A percentile compares a stretch with the other conserved stretches of the same genome.
These are phyloP conservation scores for Tetrao urogallus DNA, from an alignment of 2,113 vertebrate genomes.

Conservation along the genomic window DNA sequence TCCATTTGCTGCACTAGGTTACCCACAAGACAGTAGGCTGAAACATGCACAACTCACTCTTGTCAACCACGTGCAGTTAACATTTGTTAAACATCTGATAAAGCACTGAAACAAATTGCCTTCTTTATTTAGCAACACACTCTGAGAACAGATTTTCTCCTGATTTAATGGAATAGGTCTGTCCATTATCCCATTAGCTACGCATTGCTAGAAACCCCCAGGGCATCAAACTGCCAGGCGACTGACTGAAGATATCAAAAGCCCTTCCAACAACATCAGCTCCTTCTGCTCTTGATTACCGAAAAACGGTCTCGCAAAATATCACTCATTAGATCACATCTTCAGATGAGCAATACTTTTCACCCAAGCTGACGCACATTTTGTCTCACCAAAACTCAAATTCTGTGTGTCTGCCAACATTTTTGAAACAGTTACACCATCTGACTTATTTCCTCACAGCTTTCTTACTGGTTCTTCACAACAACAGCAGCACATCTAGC, in stretches of 20 bases:
- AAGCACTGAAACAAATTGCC: constrained; percentile 46
- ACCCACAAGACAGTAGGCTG: not conserved
- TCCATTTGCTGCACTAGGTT: constrained; percentile 11
- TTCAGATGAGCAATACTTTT: not conserved
- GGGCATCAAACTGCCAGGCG: not conserved
- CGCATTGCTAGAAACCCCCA: not conserved
- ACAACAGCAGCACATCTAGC: not conserved
- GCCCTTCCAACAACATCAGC: not conserved
- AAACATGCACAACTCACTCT: constrained; percentile 4
- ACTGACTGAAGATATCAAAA: constrained; percentile 9
- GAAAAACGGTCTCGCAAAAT: not conserved
- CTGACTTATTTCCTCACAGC: not conserved
- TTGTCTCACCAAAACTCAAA: not conserved
- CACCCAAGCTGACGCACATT: not conserved
- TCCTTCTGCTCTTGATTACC: not conserved
- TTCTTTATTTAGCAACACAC: constrained; percentile 26
- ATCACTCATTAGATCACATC: not conserved
- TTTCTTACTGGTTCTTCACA: not conserved
- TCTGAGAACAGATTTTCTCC: constrained; percentile 47
- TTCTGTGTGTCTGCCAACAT: not conserved
- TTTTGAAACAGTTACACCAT: not conserved
- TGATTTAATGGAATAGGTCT: constrained; percentile 31
- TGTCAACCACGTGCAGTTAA: not conserved
- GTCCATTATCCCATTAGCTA: constrained; percentile 26
- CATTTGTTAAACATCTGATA: constrained; percentile 53